Base-by-base conservation (phyloP, 2,888 invertebrate genomes). In the Yponomeuta evonymella region DNA sequence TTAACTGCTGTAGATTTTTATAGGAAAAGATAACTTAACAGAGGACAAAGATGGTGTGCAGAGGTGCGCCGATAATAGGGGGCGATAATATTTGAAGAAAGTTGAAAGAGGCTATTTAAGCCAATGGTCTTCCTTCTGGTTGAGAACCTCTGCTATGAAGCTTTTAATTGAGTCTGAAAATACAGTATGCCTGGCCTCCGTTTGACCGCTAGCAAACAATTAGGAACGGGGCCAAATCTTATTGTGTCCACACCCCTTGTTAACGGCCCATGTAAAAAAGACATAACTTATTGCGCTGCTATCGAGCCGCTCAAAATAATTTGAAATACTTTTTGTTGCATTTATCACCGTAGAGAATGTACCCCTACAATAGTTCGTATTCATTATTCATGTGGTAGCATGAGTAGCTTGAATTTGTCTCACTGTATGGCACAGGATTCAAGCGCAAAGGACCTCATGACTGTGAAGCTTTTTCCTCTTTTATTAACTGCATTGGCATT, bases 251-350 rank as follows among this genome's bases (percentile, higher is more conserved):
- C 75, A 73, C 75, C 78, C 78, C 77, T 77, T 78, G 78, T 79
- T 82, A 82, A 79, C 76, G 78, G 84, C 83, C 83, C 82, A 82
- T 80, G 83, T 82, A 84, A 85, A 84, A 84, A 75, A 78, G 74
- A 76, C 23, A 48, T 51, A 15, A 15, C 51, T 15, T 58, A 58
- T 12, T 58, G 1, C 12, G 51, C 51, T 58, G 15, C 51, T 58
- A 58, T 12, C 12, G 51, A 58, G 3, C 8, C 51, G 51, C 5
- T 2, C 51, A 58, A 5, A 58, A 58, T 58, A 12, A 15, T 12
- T 58, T 15, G 15, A 15, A 3, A 3, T 58, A 58, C 51, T 58
- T 0, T 62, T n/a, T 23, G 8, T 29, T 63, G n/a, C 66, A 36
- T 33, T 63, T 63, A 63, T n/a, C 63, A 29, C 43, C 1, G 1